Percentiles rank a stretch among this genome's conserved stretches.
Evolutionary conservation across 2,797 vertebrate genomes (phyloP).

Genomic region (Oreochromis mossambicus): DNA sequence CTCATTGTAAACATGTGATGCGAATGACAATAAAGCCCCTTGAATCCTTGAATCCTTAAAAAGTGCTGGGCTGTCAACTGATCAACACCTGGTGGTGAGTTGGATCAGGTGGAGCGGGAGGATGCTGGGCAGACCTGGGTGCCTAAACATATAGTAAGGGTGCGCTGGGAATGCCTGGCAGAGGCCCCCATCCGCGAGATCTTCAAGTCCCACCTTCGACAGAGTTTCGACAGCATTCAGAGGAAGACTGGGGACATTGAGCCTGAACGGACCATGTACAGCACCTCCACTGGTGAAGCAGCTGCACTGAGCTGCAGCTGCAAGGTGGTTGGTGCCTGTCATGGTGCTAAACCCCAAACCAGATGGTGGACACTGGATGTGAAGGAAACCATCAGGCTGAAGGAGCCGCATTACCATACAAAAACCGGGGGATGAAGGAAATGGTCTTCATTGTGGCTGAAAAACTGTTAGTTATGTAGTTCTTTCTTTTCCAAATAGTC

Average conservation of each 20-base stretch:
- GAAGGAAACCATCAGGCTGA: not conserved
- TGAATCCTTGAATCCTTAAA: no score
- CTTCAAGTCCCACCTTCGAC: not conserved
- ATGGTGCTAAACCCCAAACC: not conserved
- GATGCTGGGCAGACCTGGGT: not conserved
- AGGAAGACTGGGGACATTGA: not conserved
- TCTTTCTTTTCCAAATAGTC: not conserved
- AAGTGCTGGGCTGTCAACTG: not conserved
- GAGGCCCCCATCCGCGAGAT: rapidly evolving
- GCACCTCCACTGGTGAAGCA: not conserved
- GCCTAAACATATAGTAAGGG: not conserved
- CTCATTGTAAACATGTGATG: not conserved
- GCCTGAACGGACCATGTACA: not conserved
- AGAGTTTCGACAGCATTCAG: not conserved
- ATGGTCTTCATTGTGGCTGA: not conserved
- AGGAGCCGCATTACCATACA: not conserved
- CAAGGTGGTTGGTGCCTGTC: not conserved
- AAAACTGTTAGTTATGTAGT: not conserved
- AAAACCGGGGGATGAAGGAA: not conserved
- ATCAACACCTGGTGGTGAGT: not conserved
- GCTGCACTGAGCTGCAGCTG: not conserved
- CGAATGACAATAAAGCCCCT: not conserved
- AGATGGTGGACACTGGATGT: not conserved
- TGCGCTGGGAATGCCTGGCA: not conserved
- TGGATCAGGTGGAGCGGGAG: not conserved